A percentile compares a stretch with the other conserved stretches of the same genome.
Conservation (phyloP, 2,113 vertebrate species). For the Cynopterus brachyotis region DNA sequence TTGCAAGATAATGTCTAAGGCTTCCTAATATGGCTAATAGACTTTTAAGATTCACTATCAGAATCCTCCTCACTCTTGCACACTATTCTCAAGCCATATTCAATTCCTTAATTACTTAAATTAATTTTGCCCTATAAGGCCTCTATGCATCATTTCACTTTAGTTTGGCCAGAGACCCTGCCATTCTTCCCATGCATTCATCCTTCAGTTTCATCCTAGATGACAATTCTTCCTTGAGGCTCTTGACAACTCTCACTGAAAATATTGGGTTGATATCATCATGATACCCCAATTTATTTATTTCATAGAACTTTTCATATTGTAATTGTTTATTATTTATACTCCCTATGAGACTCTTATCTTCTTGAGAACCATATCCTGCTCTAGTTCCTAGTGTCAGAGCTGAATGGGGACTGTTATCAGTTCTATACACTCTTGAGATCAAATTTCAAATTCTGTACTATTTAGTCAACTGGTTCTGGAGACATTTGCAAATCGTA, state of each 20-base stretch:
- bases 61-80: not conserved
- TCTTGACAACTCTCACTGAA: not conserved
- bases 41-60: not conserved
- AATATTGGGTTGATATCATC: not conserved
- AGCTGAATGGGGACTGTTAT: not conserved
- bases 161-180: not conserved
- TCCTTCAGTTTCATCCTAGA: not conserved
- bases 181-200: not conserved
- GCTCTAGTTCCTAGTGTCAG: no score
- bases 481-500: not conserved
- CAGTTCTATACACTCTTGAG: not conserved
- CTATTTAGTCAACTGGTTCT: not conserved
- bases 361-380: not conserved
- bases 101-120: not conserved
- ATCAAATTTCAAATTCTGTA: not conserved
- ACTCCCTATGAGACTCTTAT: fast-evolving
- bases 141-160: not conserved
- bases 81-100: not conserved
- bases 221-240: not conserved
- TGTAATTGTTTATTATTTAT: not conserved
- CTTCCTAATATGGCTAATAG: not conserved
- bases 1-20: not conserved
- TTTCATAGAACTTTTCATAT: not conserved
- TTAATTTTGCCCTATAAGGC: not conserved
- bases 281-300: no score